Evolutionary conservation across 1,140 invertebrate genomes (phyloP).

Genomic region (Acromyrmex echinatior): DNA sequence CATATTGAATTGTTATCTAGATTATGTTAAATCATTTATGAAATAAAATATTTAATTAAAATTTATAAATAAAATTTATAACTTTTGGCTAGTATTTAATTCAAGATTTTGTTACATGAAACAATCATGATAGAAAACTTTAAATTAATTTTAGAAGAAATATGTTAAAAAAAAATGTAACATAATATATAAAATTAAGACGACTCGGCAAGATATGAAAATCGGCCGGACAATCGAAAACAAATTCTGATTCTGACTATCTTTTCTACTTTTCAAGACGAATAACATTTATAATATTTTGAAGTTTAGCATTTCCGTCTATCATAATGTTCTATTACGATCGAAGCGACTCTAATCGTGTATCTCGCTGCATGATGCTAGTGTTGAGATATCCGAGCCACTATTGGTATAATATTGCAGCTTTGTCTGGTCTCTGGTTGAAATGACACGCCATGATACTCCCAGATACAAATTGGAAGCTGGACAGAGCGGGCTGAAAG

Average conservation of each 20-base stretch:
- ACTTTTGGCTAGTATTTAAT: neutral
- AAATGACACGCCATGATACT: conserved; percentile 46
- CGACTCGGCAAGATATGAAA: too few relatives aligned
- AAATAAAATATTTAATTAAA: conserved; percentile 8
- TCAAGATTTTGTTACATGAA: neutral
- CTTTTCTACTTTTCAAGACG: neutral
- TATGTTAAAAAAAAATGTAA: neutral
- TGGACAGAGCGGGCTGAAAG: conserved; percentile 63
- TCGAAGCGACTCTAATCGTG: conserved; percentile 27
- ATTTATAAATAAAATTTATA: neutral
- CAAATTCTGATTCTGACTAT: neutral
- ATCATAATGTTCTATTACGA: conserved; percentile 24
- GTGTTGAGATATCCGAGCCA: conserved; percentile 2
- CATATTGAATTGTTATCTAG: neutral
- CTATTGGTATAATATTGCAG: conserved; percentile 55
- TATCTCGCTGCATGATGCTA: neutral
- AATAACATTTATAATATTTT: neutral
- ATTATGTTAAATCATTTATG: neutral
- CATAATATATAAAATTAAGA: neutral
- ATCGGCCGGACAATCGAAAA: neutral
- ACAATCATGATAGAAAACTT: neutral
- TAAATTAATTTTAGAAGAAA: neutral
- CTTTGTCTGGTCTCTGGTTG: conserved; percentile 66
- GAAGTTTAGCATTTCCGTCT: neutral
- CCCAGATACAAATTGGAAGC: conserved; percentile 71